phyloP scores from a whole-genome alignment of 1,140 invertebrate genomes.

The Drosophila baimaii region DNA sequence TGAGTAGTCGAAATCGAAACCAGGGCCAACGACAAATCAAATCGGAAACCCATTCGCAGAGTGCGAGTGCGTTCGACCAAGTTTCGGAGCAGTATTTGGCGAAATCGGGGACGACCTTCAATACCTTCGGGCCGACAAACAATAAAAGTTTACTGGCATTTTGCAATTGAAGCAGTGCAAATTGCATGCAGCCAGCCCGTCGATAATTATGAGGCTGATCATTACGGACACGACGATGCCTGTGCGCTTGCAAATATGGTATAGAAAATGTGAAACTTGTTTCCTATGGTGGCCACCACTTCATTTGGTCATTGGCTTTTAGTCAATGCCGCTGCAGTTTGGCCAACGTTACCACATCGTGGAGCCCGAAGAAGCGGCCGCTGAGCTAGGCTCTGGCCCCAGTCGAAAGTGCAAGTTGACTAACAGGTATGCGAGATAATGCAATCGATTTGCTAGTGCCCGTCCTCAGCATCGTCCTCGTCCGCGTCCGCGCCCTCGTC shows the following conservation, averaged over 20 bases:
- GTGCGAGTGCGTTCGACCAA: neutral
- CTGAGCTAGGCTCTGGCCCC: slow-evolving; percentile 22
- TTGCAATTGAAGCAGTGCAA: slow-evolving; percentile 33
- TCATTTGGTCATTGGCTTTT: slow-evolving; percentile 79
- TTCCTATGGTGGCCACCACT: slow-evolving; percentile 61
- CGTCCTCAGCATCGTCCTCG: slow-evolving; percentile 23
- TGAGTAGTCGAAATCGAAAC: slow-evolving; percentile 33
- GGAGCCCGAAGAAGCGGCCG: slow-evolving; percentile 21
- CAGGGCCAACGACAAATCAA: slow-evolving; percentile 46
- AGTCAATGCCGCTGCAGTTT: slow-evolving; percentile 44
- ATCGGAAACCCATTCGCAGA: slow-evolving; percentile 3
- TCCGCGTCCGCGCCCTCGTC: slow-evolving; percentile 8
- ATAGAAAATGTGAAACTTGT: slow-evolving; percentile 69
- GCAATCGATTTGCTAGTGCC: slow-evolving; percentile 68
- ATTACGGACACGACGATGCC: neutral
- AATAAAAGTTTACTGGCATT: slow-evolving; percentile 21
- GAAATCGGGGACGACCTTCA: slow-evolving; percentile 44
- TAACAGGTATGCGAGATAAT: slow-evolving; percentile 63
- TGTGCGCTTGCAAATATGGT: slow-evolving; percentile 29
- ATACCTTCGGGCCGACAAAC: slow-evolving; percentile 35
- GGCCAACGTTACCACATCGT: slow-evolving; percentile 43
- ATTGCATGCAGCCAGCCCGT: slow-evolving; percentile 24
- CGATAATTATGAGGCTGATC: slow-evolving; percentile 40
- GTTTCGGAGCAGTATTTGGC: slow-evolving; percentile 7
- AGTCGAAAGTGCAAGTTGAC: slow-evolving; percentile 75